Conservation (phyloP, 2,888 invertebrate genomes). For the Gastracanthus pulcherrimus region DNA sequence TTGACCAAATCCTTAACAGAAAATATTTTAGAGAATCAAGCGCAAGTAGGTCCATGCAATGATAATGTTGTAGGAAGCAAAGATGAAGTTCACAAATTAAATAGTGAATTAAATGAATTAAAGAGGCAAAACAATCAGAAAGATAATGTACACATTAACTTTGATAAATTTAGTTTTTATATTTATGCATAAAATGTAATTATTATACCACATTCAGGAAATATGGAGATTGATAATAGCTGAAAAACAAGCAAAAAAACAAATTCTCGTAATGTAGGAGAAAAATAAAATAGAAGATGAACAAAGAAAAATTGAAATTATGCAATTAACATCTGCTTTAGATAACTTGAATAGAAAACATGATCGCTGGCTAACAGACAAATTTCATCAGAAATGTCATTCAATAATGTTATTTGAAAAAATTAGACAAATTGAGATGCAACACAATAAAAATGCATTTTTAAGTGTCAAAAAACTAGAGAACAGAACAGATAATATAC, state of each 20-base stretch:
- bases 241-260: neutral
- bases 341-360: neutral
- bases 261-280: neutral
- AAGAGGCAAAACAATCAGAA: neutral
- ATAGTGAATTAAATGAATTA: neutral
- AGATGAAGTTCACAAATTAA: neutral
- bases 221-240: neutral
- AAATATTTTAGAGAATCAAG: neutral
- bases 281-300: neutral
- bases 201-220: neutral
- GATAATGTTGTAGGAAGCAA: neutral
- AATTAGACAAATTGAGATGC: neutral
- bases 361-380: conserved; percentile 13
- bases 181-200: neutral
- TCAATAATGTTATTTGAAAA: conserved; percentile 15
- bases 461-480: neutral
- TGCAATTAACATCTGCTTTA: neutral
- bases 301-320: conserved; percentile 5
- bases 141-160: neutral
- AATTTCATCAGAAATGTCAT: neutral
- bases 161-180: neutral
- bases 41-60: neutral
- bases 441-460: neutral
- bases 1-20: neutral
- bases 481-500: neutral